These are phyloP conservation scores for Vespertilio murinus DNA, from an alignment of 2,797 vertebrate species.

Conservation along the genomic window DNA sequence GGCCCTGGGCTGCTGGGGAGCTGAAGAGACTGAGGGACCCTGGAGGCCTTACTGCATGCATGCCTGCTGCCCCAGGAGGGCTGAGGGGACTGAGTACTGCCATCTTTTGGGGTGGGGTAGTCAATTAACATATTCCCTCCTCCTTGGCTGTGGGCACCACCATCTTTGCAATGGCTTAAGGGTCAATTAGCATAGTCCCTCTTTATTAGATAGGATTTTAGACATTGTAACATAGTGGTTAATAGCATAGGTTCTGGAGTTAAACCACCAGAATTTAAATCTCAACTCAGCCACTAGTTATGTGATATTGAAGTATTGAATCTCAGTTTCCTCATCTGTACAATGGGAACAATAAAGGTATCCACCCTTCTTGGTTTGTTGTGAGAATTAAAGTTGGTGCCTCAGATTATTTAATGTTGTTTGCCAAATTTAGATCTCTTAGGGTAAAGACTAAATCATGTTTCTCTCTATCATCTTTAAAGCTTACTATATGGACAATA, in stretches of 20 bases:
- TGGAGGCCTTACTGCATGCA: too few relatives aligned
- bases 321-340: not conserved
- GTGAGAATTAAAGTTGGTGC: not conserved
- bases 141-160: too few relatives aligned
- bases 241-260: not conserved
- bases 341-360: not conserved
- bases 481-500: not conserved
- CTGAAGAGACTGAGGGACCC: too few relatives aligned
- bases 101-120: too few relatives aligned
- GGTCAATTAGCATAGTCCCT: too few relatives aligned
- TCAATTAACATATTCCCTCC: too few relatives aligned
- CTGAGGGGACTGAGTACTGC: too few relatives aligned
- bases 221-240: not conserved
- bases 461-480: not conserved
- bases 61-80: too few relatives aligned
- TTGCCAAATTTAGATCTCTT: not conserved
- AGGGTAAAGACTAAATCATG: not conserved
- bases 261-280: constrained; percentile 13
- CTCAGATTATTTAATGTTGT: not conserved
- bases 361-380: not conserved
- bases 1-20: too few relatives aligned
- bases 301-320: not conserved
- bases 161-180: too few relatives aligned
- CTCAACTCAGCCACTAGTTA: not conserved
- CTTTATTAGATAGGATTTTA: not conserved